These are phyloP conservation scores for Herminia tarsipennalis DNA, from an alignment of 2,888 invertebrate genomes.

Conservation along the genomic window DNA sequence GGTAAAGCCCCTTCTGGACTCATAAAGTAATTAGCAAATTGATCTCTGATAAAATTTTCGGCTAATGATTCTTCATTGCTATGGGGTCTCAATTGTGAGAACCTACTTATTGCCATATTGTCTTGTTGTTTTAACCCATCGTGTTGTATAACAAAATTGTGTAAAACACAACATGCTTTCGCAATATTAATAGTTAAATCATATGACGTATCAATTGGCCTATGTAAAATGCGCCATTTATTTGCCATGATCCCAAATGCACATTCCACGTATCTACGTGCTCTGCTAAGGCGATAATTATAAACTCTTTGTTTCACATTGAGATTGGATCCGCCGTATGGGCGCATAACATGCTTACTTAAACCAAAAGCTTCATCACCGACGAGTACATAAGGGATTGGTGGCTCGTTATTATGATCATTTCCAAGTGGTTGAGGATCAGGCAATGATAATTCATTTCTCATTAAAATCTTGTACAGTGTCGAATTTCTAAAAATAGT, in stretches of 20 bases:
- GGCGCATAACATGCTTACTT: constrained; percentile 42
- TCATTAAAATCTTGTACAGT: constrained; percentile 32
- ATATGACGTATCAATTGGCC: constrained; percentile 31
- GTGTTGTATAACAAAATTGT: constrained; percentile 39
- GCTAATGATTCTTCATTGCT: constrained; percentile 10
- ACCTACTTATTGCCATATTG: too few species aligned
- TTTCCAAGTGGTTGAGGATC: constrained; percentile 33
- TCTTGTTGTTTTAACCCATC: constrained; percentile 40
- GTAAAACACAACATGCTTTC: constrained; percentile 37
- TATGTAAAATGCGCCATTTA: constrained; percentile 43
- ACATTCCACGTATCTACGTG: constrained; percentile 40
- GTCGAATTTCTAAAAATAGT: constrained; percentile 22
- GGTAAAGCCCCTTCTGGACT: constrained; percentile 31
- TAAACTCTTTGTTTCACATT: constrained; percentile 40
- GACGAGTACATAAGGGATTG: constrained; percentile 37
- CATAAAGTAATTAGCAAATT: constrained; percentile 40
- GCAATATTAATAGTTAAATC: constrained; percentile 40
- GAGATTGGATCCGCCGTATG: constrained; percentile 34
- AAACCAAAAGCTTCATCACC: constrained; percentile 49
- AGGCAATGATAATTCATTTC: constrained; percentile 35
- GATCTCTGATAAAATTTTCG: constrained; percentile 39
- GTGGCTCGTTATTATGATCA: constrained; percentile 24
- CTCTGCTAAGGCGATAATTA: constrained; percentile 47
- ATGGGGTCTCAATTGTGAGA: too few species aligned
- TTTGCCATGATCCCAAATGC: constrained; percentile 36